Evolutionary conservation across 2,113 vertebrate genomes (phyloP), one percentile per base, ranked within the genome.

Genomic region (Ahaetulla prasina): DNA sequence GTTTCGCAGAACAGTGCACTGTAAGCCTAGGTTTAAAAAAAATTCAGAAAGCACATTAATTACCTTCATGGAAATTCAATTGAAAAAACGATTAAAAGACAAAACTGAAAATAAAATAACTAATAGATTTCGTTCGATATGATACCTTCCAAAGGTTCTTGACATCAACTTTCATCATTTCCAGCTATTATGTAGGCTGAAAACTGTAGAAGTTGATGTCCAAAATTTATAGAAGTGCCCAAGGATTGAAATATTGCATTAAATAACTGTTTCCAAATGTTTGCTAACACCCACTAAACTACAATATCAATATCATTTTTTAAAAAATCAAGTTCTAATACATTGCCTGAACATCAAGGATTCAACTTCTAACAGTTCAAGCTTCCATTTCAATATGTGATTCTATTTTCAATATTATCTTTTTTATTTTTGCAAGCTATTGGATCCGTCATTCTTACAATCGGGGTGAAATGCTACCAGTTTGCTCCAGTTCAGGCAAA

Each of bases 1-100:
- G 98, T 99, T 98, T 99, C 98, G 98, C 98, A 99, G 97, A 99
- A 99, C 8, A 99, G 94, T 0, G 98, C 98, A 93, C 97, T 98
- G 12, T 98, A 99, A 0, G 97, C 98, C 99, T 99, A 96, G 25
- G 60, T 88, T 92, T 87, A 96, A 95, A 96, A 0, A 91, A 55
- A 94, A 93, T 3, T 3, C 25, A 90, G 91, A 92, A 89, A 30
- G 39, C 23, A 68, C 4, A 68, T 14, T 95, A 89, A 92, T 47
- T 47, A 2, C 6, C 39, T 91, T 47, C 4, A 74, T 47, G 53
- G 30, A 85, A 43, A 50, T 27, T 93, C 92, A 92, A 25, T 57
- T 92, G 27, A 90, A 87, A 85, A 91, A 11, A 93, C 8, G 8
- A 10, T 88, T 68, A 80, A 85, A 91, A 84, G 6, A n/a, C 2